Base-by-base conservation (phyloP, 2,113 vertebrate species). In the Ceratotherium simum region DNA sequence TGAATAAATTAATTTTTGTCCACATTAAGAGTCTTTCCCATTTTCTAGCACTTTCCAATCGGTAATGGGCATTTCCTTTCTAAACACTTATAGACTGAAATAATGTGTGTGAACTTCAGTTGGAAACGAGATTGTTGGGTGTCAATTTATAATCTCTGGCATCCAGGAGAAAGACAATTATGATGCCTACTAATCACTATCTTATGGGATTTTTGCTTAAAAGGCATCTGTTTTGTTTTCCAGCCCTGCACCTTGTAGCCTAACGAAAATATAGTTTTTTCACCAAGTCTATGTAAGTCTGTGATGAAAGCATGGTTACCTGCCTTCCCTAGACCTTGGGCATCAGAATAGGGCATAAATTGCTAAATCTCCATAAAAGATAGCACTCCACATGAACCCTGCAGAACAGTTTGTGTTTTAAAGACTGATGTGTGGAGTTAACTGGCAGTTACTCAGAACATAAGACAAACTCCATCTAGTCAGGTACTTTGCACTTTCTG, bases 391-490 rank as follows among this genome's bases (percentile, higher is more conserved):
- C 12, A 29, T 89, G 80, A 95, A 89, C 67, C 95, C 42, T 39
- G 11, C 8, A 62, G 60, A 58, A 48, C 72, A 94, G 75, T 90
- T 89, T 79, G 54, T 69, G 25, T 91, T 93, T 85, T 70, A 82
- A 80, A 79, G 48, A 65, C 5, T 72, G 76, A 33, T 76, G 3
- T 58, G 42, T 64, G 17, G 18, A 65, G 9, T 92, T 46, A 80
- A 92, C 58, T 75, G 58, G 29, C 67, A 93, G 39, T n/a, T 76
- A 85, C 70, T 93, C 33, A 90, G 27, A 95, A 95, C 56, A 79
- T 42, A 96, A 73, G 87, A 58, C 82, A 97, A 95, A 96, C 85
- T 80, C 25, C 36, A 25, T 48, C 72, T 54, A 94, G 39, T 83
- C 9, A 86, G 83, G 46, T 2, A 65, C 48, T 90, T 86, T 60